These are phyloP conservation scores for Amblyjoppa fuscipennis DNA, from an alignment of 2,888 invertebrate species.

Conservation along the genomic window DNA sequence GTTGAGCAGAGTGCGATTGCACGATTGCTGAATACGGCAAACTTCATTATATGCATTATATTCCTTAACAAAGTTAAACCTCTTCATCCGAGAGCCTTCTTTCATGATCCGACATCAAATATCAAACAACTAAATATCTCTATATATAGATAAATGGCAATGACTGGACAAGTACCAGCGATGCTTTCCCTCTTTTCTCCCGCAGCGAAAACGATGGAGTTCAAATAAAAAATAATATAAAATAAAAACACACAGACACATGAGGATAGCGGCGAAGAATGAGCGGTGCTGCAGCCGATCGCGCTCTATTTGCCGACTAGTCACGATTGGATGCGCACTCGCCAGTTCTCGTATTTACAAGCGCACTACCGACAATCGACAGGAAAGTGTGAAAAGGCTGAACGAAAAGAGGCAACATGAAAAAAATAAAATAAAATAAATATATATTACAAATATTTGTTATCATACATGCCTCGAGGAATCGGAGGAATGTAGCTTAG, in stretches of 20 bases:
- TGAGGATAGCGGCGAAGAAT: slow-evolving; percentile 1
- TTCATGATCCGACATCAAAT: too few relatives aligned
- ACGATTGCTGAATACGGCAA: too few relatives aligned
- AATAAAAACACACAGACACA: not conserved
- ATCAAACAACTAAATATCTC: too few relatives aligned
- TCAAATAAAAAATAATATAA: not conserved
- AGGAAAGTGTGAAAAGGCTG: slow-evolving; percentile 4
- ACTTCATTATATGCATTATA: too few relatives aligned
- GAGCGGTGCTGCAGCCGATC: slow-evolving; percentile 20
- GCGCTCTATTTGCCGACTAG: slow-evolving; percentile 41
- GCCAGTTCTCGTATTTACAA: slow-evolving; percentile 8
- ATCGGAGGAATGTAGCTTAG: not conserved
- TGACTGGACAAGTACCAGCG: slow-evolving; percentile 48
- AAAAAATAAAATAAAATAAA: not conserved
- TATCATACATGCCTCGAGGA: not conserved
- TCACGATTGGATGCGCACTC: slow-evolving; percentile 44
- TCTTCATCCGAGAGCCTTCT: too few relatives aligned
- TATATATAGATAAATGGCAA: slow-evolving; percentile 13
- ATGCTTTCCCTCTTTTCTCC: slow-evolving; percentile 63
- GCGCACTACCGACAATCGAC: not conserved
- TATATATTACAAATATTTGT: not conserved
- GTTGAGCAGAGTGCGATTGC: too few relatives aligned
- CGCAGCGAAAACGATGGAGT: slow-evolving; percentile 32
- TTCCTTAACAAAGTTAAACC: too few relatives aligned
- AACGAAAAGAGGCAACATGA: not conserved